Base-by-base conservation (phyloP, 2,113 vertebrate genomes). In the Petromus typicus region DNA sequence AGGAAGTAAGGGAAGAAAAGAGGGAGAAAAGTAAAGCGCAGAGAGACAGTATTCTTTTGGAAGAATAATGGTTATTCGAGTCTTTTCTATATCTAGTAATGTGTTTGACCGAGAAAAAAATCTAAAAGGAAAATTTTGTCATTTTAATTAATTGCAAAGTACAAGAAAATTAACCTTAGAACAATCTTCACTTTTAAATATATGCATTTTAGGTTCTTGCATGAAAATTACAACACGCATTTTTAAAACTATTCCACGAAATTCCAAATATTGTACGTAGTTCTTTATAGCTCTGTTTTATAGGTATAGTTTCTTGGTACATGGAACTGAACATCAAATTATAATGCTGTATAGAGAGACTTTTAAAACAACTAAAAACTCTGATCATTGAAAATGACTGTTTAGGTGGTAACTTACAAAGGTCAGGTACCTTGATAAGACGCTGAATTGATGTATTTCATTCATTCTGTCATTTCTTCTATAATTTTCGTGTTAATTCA, bases 71-170 rank as follows among this genome's bases (percentile, higher is more conserved):
- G 18, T 92, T 43, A 25, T 97, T 93, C 48, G 92, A 95, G 63
- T 54, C 17, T 63, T 73, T 92, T 91, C 94, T 80, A 8, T 75
- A 18, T 61, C 22, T 78, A 92, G 82, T 45, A 64, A 18, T 40
- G 34, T 56, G 27, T 85, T 89, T 92, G 51, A 51, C 43, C 43
- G 64, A 54, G 45, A 64, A 88, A 43, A 66, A 14, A 59, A 5
- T 37, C 4, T 63, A 89, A 91, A 91, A 61, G 57, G 48, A 56
- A 64, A 6, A 71, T 84, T 93, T 92, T 88, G 73, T 73, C n/a
- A 34, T 82, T 78, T 91, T 90, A 88, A 10, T 69, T 93, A 95
- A 93, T 64, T 96, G 51, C 75, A 96, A 97, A 96, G 79, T 95
- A 87, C 57, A 86, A 95, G 54, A 89, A 97, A 95, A 89, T 95